Conservation (phyloP, 2,888 invertebrate species). For the Tridacna crocea region DNA sequence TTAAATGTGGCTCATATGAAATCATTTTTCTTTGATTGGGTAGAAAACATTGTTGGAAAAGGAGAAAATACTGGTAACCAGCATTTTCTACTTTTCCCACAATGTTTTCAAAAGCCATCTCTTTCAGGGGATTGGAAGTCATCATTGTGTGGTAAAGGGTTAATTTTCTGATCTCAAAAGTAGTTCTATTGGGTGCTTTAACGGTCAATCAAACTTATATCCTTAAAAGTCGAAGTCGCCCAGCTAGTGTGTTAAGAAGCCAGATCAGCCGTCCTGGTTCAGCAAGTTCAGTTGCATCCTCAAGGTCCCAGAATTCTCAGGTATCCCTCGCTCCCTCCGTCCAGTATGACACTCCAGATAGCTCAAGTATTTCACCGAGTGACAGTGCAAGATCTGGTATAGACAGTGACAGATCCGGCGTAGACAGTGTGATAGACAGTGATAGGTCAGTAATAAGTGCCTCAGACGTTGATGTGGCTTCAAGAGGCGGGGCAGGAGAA, state of each 20-base stretch:
- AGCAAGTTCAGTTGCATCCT: slow-evolving; percentile 41
- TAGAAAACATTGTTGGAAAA: too few species aligned
- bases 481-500: slow-evolving; percentile 35
- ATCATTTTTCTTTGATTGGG: too few species aligned
- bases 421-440: slow-evolving; percentile 37
- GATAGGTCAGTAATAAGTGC: slow-evolving; percentile 54
- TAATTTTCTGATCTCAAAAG: too few species aligned
- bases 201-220: neutral
- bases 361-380: slow-evolving; percentile 16
- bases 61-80: too few species aligned
- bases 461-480: slow-evolving; percentile 50
- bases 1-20: too few species aligned
- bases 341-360: slow-evolving; percentile 11
- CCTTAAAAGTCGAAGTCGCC: slow-evolving; percentile 59
- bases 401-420: slow-evolving; percentile 46
- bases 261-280: slow-evolving; percentile 54
- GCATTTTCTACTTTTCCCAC: neutral
- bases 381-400: slow-evolving; percentile 32
- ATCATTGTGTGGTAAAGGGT: neutral
- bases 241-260: slow-evolving; percentile 59
- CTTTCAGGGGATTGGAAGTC: neutral
- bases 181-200: too few species aligned
- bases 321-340: slow-evolving; percentile 14
- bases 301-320: slow-evolving; percentile 20
- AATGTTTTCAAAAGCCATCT: neutral